These are phyloP conservation scores for Pluvialis apricaria DNA, from an alignment of 2,113 vertebrate genomes.

Conservation along the genomic window DNA sequence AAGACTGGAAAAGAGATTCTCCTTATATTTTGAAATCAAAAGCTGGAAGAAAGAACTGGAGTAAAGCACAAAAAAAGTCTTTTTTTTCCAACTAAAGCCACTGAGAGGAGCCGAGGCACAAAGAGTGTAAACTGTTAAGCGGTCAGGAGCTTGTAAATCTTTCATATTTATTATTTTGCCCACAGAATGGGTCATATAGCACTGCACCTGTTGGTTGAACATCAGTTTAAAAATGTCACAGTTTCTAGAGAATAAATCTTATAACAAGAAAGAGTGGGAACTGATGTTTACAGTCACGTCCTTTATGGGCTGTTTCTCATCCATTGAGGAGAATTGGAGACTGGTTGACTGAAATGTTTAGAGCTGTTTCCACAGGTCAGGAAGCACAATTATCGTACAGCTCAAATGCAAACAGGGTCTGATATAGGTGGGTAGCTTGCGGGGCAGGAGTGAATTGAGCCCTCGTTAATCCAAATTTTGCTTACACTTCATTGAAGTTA, in stretches of 20 bases:
- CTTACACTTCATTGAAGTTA: not conserved
- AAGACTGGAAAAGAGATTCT: not conserved
- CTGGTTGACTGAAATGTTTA: not conserved
- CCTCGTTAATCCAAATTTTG: not conserved
- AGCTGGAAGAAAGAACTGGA: not conserved
- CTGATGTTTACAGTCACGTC: not conserved
- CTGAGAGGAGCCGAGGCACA: not conserved
- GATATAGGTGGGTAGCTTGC: not conserved
- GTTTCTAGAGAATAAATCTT: not conserved
- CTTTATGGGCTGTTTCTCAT: rapidly evolving
- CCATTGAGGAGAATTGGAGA: rapidly evolving
- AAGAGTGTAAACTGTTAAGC: not conserved
- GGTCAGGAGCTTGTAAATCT: not conserved
- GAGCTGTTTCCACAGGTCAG: not conserved
- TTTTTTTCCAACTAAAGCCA: not conserved
- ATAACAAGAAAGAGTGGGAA: not conserved
- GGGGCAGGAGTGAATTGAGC: not conserved
- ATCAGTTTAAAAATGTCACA: not conserved
- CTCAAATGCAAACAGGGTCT: not conserved
- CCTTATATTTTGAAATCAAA: not conserved
- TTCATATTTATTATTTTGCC: not conserved
- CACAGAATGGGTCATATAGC: not conserved
- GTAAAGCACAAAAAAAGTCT: not conserved
- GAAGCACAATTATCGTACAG: not conserved
- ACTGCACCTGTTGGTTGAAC: not conserved